These are phyloP conservation scores for Lichenostomus cassidix DNA, from an alignment of 2,113 vertebrate species.

Conservation along the genomic window DNA sequence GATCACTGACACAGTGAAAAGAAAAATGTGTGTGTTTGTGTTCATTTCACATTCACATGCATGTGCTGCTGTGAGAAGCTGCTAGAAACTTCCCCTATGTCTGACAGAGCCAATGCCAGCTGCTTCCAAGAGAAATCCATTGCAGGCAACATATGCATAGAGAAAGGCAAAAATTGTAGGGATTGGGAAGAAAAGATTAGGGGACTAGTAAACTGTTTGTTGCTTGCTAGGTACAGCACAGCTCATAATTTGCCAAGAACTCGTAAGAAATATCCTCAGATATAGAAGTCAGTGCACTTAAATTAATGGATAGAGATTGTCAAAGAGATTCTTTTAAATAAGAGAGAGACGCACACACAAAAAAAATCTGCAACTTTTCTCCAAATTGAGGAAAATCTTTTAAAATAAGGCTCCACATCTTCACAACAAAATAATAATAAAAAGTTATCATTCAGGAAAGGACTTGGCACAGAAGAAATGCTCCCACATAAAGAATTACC, in stretches of 20 bases:
- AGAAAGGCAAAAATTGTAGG: neutral
- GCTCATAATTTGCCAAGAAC: neutral
- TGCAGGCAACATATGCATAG: rapidly evolving
- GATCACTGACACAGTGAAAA: neutral
- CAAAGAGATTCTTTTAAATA: neutral
- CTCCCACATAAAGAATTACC: neutral
- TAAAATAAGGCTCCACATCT: neutral
- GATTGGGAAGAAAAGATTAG: neutral
- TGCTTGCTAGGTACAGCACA: neutral
- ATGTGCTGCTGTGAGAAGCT: neutral
- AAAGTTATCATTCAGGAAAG: neutral
- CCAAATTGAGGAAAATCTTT: neutral
- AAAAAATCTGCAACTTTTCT: neutral
- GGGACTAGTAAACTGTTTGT: neutral
- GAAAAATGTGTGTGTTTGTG: neutral
- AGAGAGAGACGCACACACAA: neutral
- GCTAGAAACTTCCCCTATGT: neutral
- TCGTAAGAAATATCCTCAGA: neutral
- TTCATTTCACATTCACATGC: neutral
- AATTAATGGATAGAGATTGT: rapidly evolving
- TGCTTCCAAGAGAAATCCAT: neutral
- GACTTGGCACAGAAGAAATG: neutral
- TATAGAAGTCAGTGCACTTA: neutral
- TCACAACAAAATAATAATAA: neutral
- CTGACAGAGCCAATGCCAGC: neutral